Evolutionary conservation across 2,797 vertebrate species (phyloP).

Genomic region (Rhynchonycteris naso): DNA sequence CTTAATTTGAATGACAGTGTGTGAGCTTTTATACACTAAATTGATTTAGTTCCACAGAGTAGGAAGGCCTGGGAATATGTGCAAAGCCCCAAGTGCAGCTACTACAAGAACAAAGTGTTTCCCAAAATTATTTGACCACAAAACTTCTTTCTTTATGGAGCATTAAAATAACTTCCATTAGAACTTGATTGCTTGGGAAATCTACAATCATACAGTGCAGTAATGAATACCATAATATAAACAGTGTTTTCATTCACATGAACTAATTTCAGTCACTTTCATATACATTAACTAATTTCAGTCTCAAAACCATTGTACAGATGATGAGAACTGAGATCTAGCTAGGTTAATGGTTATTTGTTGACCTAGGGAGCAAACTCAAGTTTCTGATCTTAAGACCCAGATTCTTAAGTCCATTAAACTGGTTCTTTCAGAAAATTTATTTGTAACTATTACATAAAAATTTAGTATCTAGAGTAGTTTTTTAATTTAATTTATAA

Average conservation of each 20-base stretch:
- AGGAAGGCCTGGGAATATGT: neutral
- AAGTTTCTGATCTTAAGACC: neutral
- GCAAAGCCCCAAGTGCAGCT: neutral
- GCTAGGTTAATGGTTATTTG: neutral
- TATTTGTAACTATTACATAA: slow-evolving; percentile 30
- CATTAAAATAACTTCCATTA: neutral
- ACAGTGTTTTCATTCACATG: neutral
- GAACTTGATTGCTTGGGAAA: slow-evolving; percentile 8
- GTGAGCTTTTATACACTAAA: neutral
- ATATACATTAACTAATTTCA: neutral
- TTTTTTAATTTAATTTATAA: neutral
- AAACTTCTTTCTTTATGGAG: neutral
- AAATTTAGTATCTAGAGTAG: neutral
- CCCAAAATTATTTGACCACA: neutral
- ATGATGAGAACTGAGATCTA: neutral
- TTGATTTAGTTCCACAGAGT: neutral
- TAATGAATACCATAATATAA: neutral
- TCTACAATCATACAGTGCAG: neutral
- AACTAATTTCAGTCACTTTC: neutral
- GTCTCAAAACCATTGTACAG: neutral
- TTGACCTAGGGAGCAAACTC: slow-evolving; percentile 3
- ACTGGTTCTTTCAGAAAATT: slow-evolving; percentile 13
- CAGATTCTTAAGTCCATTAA: neutral
- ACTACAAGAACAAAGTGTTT: neutral
- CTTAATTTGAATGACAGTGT: neutral